Evolutionary conservation across 2,888 invertebrate species (phyloP).

Genomic region (Leptothorax acervorum): DNA sequence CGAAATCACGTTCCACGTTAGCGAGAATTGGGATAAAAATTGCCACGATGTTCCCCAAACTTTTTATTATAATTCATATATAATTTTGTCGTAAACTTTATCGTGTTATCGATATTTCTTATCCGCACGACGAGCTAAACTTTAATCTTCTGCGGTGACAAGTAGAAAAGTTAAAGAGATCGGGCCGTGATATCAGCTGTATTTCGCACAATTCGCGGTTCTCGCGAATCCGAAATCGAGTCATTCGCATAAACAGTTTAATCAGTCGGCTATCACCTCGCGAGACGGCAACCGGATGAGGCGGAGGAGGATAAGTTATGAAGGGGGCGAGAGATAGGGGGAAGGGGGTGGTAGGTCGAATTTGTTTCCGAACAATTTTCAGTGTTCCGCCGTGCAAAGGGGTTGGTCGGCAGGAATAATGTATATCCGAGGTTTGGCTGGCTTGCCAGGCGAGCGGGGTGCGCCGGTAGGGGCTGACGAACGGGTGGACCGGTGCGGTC

Average conservation of each 20-base stretch:
- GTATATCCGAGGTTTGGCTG: constrained; percentile 80
- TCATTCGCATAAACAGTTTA: constrained; percentile 55
- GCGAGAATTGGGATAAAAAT: constrained; percentile 69
- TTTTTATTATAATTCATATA: constrained; percentile 56
- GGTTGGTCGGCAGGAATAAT: constrained; percentile 80
- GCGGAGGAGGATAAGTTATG: constrained; percentile 42
- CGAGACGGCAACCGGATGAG: constrained; percentile 52
- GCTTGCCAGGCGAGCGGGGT: constrained; percentile 71
- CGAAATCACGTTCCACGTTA: constrained; percentile 72
- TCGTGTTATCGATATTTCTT: constrained; percentile 12
- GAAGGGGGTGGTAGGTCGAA: constrained; percentile 61
- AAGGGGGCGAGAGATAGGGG: constrained; percentile 31
- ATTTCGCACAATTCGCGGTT: neutral
- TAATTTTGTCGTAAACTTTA: constrained; percentile 28
- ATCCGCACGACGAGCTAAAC: neutral
- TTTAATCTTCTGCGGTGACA: neutral
- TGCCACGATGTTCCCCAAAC: constrained; percentile 63
- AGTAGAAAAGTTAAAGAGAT: neutral
- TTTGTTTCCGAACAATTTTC: constrained; percentile 81
- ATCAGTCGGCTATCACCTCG: constrained; percentile 68
- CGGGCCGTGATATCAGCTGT: neutral
- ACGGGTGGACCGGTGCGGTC: constrained; percentile 59
- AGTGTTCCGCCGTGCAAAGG: constrained; percentile 74
- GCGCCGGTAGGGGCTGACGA: constrained; percentile 59
- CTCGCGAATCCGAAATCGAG: neutral